Base-by-base conservation (phyloP, 2,888 invertebrate species). In the Drosophila testacea region DNA sequence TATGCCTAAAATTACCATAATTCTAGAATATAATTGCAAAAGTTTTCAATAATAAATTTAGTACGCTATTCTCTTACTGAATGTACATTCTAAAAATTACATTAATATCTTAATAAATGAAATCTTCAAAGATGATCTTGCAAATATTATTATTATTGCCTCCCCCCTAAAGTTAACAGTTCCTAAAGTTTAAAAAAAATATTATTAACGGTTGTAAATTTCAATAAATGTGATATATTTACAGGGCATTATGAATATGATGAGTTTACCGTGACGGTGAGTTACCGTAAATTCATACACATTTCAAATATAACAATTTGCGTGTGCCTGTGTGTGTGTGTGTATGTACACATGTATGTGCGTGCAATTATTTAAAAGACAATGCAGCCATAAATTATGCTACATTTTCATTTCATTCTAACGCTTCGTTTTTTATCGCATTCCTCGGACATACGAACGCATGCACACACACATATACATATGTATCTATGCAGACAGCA, bases 351-450 rank as follows among this genome's bases (percentile, higher is more conserved):
- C 50, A 41, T 62, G 48, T 73, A 72, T 79, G 69, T 77, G 89
- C 76, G 89, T 88, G 89, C 86, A 83, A 83, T 83, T 83, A 83
- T 83, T 83, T 83, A 83, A 83, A 83, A 89, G 89, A 84, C 88
- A 89, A 83, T 83, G 83, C 85, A 84, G 89, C 69, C 85, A 83
- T 83, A 83, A 89, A 83, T 83, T 83, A 83, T 89, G 89, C 88
- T 83, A 83, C 89, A 83, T 89, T 83, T 83, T 83, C 83, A 83
- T 89, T 83, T 83, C 83, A 76, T 89, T 84, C 89, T 83, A 89
- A 83, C 83, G 89, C 73, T 89, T 83, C 89, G 88, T 84, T 83
- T 83, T 83, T 83, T 83, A 83, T 83, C 70, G 83, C 83, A 83
- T 83, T 83, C 83, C 83, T 68, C 75, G 84, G 81, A 78, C 81